Percentiles rank a stretch among this genome's conserved stretches.
Conservation (phyloP, 1,140 invertebrate genomes). For the Lutraria rhynchaena region DNA sequence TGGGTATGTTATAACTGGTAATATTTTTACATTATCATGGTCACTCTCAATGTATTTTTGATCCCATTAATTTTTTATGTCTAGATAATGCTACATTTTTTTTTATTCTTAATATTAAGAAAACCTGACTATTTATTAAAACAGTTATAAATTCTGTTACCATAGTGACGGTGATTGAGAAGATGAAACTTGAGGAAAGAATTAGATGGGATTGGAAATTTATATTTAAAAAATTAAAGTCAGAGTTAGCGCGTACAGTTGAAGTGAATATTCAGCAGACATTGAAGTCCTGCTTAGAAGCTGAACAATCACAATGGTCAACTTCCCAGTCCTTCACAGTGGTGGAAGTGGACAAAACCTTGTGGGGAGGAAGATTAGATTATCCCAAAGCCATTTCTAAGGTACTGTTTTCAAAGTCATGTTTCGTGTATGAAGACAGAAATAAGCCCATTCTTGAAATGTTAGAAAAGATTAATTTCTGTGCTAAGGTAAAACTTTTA, state of each 20-base stretch:
- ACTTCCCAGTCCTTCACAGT: conserved; percentile 62
- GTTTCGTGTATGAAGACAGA: too few species aligned
- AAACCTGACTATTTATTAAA: too few species aligned
- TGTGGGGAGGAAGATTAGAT: conserved; percentile 73
- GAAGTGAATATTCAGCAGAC: conserved; percentile 68
- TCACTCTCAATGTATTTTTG: too few species aligned
- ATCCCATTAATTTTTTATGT: too few species aligned
- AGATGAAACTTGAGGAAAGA: conserved; percentile 73
- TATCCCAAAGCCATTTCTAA: conserved; percentile 77
- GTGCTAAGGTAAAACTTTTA: too few species aligned
- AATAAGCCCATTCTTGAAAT: too few species aligned
- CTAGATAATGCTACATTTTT: too few species aligned
- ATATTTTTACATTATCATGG: too few species aligned
- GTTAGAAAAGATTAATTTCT: too few species aligned
- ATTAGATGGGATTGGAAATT: conserved; percentile 78
- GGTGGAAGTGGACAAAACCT: conserved; percentile 54
- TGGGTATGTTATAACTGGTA: too few species aligned
- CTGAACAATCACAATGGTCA: conserved; percentile 69
- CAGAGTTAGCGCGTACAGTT: conserved; percentile 70
- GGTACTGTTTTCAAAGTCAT: too few species aligned
- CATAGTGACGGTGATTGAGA: conserved; percentile 73
- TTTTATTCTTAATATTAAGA: too few species aligned
- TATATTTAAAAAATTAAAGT: conserved; percentile 76
- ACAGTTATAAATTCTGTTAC: not conserved
- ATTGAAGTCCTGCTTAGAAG: conserved; percentile 62